Evolutionary conservation across 2,888 invertebrate species (phyloP), one percentile per base, ranked within the genome.

Genomic region (Amblyjoppa proteus): DNA sequence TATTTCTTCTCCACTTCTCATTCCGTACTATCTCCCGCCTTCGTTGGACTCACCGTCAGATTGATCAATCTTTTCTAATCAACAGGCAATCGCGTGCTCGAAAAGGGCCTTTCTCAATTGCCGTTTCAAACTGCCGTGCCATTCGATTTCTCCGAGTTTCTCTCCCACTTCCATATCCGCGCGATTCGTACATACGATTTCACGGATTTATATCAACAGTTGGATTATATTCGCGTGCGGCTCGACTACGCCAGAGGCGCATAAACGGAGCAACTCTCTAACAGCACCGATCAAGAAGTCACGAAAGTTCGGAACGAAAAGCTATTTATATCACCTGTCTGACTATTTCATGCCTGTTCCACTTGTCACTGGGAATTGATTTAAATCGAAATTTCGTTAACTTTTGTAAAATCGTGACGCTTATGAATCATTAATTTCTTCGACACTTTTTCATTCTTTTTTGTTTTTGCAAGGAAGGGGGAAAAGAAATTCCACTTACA

Each of bases 21-120:
- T 38, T 34, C 70, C 31, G 45, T 76, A 51, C 31, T 78, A 34
- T 49, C 75, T 25, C 80, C 56, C 58, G n/a, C 56, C 49, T 31
- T 78, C 58, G 7, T 71, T 58, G 28, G 53, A 28, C 31, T 16
- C 61, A 38, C 78, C 73, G 74, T 79, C 83, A 76, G 45, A 83
- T 85, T 79, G 82, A 80, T 82, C 82, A 79, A 82, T 82, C 79
- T 83, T 74, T 85, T 82, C 85, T 85, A 88, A 78, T 89, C 89
- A 89, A 89, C 89, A 89, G 89, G 89, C 58, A 58, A 88, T 87
- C 87, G 87, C 86, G 88, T 87, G 87, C 83, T 7, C 25, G 38
- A 79, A 53, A 82, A 64, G 51, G 34, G 66, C 70, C 45, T 34
- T 70, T 31, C 56, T 69, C 49, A 41, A 41, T 9, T 41, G 41